Evolutionary conservation across 2,888 invertebrate genomes (phyloP), one percentile per base, ranked within the genome.

Genomic region (Arctia plantaginis): DNA sequence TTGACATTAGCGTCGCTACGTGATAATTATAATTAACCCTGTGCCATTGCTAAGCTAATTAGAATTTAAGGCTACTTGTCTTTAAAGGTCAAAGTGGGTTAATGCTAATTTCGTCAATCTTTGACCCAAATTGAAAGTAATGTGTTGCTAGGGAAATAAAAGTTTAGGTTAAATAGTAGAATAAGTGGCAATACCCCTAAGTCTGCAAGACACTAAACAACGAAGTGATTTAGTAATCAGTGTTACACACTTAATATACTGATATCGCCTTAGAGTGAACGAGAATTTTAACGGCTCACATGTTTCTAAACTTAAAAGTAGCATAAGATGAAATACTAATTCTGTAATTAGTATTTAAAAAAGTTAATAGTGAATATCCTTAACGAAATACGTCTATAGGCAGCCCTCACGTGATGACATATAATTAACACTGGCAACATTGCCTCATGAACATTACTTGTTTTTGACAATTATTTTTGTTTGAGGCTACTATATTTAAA

Each of bases 21-120:
- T 82, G 77, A 77, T n/a, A n/a, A n/a, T n/a, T n/a, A 69, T 65
- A 59, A 35, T 70, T 78, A 80, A 78, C 75, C 76, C 76, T 72
- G 15, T n/a, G 1, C 20, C 27, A n/a, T 55, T 55, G 69, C 69
- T 69, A 70, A 81, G 65, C 75, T 74, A 81, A 78, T 81, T 82
- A 74, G 0, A 35, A 35, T 66, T 64, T 65, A 33, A 27, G 47
- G 6, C 66, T 7, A 27, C 47, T 18, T 44, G 72, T 73, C 66
- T 77, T 68, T 8, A 68, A 69, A 74, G 74, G 81, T 81, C 75
- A 78, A 78, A 44, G 39, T 51, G 33, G 72, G 71, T 77, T 30
- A 69, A 77, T 47, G 62, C 51, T 27, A 39, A 39, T 64, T 67
- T 68, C 65, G 65, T 51, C 35, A 12, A 33, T 18, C 35, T 62